Conservation (phyloP, 1,140 invertebrate genomes). For the Drosophila mojavensis region DNA sequence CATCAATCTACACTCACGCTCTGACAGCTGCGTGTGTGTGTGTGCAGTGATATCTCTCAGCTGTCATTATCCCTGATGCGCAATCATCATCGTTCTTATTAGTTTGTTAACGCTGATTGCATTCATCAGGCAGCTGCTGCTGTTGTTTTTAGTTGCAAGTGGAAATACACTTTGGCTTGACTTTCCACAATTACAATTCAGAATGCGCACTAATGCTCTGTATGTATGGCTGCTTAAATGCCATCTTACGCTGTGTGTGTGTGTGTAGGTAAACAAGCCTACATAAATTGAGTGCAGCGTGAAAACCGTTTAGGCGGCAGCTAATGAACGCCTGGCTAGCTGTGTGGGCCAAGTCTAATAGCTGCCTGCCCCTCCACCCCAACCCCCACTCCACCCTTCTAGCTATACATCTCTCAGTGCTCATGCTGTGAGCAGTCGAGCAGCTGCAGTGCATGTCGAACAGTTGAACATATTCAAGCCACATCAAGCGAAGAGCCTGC, state of each 20-base stretch:
- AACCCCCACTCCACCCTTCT: not conserved
- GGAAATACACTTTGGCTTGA: too few species aligned
- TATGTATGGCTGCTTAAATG: not conserved
- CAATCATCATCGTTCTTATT: conserved; percentile 38
- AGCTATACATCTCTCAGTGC: not conserved
- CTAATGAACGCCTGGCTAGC: conserved; percentile 12
- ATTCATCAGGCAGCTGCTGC: too few species aligned
- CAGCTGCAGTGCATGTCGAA: conserved; percentile 27
- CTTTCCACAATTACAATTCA: too few species aligned
- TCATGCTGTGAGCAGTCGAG: not conserved
- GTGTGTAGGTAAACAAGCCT: not conserved
- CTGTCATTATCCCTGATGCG: conserved; percentile 9
- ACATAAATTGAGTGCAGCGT: not conserved
- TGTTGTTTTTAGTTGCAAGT: too few species aligned
- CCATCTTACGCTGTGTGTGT: conserved; percentile 4
- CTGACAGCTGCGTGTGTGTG: conserved; percentile 23
- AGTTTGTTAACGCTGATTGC: conserved; percentile 40
- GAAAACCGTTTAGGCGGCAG: not conserved
- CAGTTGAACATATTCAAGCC: conserved; percentile 1
- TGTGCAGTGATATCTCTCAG: conserved; percentile 1
- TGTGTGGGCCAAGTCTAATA: not conserved
- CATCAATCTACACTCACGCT: conserved; percentile 8
- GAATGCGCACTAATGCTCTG: not conserved
- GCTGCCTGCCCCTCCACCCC: not conserved
- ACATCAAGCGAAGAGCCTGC: not conserved